Base-by-base conservation (phyloP, 2,888 invertebrate species). In the Pantelozetes paolii region DNA sequence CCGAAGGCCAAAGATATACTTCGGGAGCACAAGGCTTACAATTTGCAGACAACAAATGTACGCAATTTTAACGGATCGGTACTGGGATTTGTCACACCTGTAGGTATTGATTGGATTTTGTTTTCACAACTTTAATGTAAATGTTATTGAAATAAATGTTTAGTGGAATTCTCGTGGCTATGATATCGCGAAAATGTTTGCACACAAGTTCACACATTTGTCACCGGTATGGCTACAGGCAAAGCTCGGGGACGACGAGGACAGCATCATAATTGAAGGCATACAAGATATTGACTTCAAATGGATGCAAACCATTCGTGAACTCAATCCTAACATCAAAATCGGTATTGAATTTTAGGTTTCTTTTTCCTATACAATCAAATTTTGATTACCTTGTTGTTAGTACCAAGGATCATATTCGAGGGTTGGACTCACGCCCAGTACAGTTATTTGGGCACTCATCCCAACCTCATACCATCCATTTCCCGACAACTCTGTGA, bases 161-260 rank as follows among this genome's bases (percentile, higher is more conserved):
- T 81, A 96, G 94, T 97, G 97, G 97, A 96, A 97, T 81, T 89
- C 86, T 77, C 92, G 91, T 83, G 97, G 97, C 0, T 94, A 95
- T 83, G 91, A 94, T 82, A 87, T 95, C 70, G 92, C 95, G 0
- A 94, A 94, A 83, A 87, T 86, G 73, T 95, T 95, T 85, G 90
- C 89, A 59, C 79, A 81, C 45, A 97, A 97, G 83, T 92, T 97
- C 79, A 89, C 91, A 71, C 90, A 90, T 80, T 87, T 97, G 30
- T 92, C 95, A 0, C 97, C 97, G 0, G 96, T 96, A 0, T 98
- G 97, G 97, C 86, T 97, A 40, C 93, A 95, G 84, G 84, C 96
- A 18, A 86, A 87, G 75, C 84, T 89, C 50, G 87, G 87, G 75
- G 74, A 76, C 11, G 76, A 74, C 13, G 73, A 76, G 23, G 57